These are phyloP conservation scores for Perodicticus potto DNA, from an alignment of 2,797 vertebrate genomes.

Conservation along the genomic window DNA sequence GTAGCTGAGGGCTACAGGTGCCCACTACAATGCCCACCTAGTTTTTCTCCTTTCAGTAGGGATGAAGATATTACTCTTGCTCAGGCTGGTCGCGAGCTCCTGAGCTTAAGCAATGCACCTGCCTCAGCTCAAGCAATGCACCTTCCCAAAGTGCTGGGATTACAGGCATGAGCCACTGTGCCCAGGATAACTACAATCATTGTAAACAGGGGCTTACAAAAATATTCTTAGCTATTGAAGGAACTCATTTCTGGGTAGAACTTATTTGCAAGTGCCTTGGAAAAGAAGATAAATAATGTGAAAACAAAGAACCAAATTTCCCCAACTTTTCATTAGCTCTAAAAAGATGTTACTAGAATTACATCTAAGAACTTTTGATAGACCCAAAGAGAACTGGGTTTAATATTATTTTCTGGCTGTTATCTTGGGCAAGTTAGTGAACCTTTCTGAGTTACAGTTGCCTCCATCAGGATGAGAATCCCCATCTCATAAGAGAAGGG, in stretches of 20 bases:
- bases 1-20: no score
- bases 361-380: neutral
- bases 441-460: neutral
- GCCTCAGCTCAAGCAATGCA: no score
- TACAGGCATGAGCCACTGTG: no score
- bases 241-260: neutral
- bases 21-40: no score
- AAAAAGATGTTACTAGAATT: neutral
- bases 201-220: neutral
- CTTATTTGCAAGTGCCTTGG: neutral
- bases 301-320: neutral
- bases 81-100: no score
- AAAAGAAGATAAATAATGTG: neutral
- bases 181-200: neutral
- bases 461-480: neutral
- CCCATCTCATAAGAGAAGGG: neutral
- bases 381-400: neutral
- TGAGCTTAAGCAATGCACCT: no score
- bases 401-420: neutral
- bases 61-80: no score
- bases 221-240: constrained; percentile 14
- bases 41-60: no score
- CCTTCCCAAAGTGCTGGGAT: no score
- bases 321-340: neutral
- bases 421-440: neutral